Conservation (phyloP, 2,797 vertebrate species). For the Acrossocheilus fasciatus region DNA sequence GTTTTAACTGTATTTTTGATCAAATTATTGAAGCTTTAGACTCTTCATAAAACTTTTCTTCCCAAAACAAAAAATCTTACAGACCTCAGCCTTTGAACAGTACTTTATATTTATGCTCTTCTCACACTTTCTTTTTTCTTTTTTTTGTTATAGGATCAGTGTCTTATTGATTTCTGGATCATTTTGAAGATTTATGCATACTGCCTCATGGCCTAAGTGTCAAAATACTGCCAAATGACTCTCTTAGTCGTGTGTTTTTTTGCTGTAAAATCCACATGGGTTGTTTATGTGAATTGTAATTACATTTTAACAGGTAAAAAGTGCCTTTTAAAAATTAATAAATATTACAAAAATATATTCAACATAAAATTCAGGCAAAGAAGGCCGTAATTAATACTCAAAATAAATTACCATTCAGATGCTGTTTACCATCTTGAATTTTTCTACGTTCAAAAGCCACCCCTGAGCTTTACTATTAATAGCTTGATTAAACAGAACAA, state of each 20-base stretch:
- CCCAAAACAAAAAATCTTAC: background rate
- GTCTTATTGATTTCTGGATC: slow-evolving; percentile 11
- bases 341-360: background rate
- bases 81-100: background rate
- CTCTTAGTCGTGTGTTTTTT: background rate
- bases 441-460: slow-evolving; percentile 18
- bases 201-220: background rate
- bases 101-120: slow-evolving; percentile 1
- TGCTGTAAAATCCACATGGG: slow-evolving; percentile 5
- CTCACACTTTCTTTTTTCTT: background rate
- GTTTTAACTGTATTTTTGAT: no score
- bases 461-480: slow-evolving; percentile 58
- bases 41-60: background rate
- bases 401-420: slow-evolving; percentile 27
- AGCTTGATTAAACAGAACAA: slow-evolving; percentile 60
- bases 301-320: background rate
- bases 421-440: slow-evolving; percentile 27
- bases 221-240: background rate
- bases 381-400: background rate
- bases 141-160: background rate
- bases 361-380: background rate
- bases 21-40: background rate
- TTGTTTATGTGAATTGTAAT: slow-evolving; percentile 7
- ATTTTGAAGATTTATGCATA: slow-evolving; percentile 5
- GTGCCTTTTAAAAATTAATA: slow-evolving; percentile 17